Evolutionary conservation across 2,888 invertebrate species (phyloP), one percentile per base, ranked within the genome.

Genomic region (Aplocera efformata): DNA sequence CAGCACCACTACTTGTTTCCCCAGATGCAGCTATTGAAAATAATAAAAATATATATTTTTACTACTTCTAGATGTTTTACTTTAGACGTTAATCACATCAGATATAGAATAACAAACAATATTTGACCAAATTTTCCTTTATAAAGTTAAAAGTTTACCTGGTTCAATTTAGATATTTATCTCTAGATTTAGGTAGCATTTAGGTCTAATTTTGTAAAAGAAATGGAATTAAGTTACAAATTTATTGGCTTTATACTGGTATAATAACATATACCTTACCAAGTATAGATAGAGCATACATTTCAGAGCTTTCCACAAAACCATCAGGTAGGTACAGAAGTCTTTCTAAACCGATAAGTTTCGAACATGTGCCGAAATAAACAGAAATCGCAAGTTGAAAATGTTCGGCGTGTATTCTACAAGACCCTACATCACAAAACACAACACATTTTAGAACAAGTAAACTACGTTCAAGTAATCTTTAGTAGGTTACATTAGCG

Each of bases 1-100:
- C 84, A 44, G 83, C 75, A 52, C 79, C 79, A 58, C 76, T 73
- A 63, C 82, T 86, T 62, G 86, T 80, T 76, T 86, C 86, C 85
- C 86, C 86, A 81, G 86, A 81, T 83, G 86, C 83, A 82, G 84
- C 86, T 88, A 27, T 13, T 26, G 13, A 17, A 17, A 17, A 3
- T 3, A 17, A 17, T 3, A 17, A 2, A 17, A 17, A 17, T 17
- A n/a, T n/a, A n/a, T n/a, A n/a, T n/a, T n/a, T n/a, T n/a, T n/a
- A n/a, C n/a, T n/a, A n/a, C n/a, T 17, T 17, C 13, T 5, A 3
- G 5, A 17, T 17, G 13, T 5, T 17, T 17, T 17, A 17, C 13
- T 17, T 17, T 17, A 5, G 5, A 17, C 2, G 13, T 17, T n/a
- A 17, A 17, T 3, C 13, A 17, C 2, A 10, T 33, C 11, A 11